These are phyloP conservation scores for Popillia japonica DNA, from an alignment of 1,140 invertebrate genomes.

Conservation along the genomic window DNA sequence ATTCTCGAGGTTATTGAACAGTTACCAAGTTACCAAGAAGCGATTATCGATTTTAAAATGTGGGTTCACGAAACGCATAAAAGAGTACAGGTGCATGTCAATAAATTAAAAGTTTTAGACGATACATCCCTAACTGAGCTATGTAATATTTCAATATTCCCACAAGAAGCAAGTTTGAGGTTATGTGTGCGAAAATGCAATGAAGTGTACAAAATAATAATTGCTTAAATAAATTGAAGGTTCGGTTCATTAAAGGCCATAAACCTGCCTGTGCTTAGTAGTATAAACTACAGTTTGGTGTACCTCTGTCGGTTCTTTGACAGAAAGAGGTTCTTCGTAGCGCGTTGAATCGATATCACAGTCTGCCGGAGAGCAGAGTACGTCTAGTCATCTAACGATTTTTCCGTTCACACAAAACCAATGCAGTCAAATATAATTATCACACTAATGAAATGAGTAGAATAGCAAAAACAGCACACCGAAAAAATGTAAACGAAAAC, in stretches of 20 bases:
- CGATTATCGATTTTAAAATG: conserved; percentile 31
- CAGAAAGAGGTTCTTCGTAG: conserved; percentile 9
- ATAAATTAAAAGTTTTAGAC: background rate
- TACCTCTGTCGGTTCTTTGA: conserved; percentile 3
- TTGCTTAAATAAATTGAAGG: background rate
- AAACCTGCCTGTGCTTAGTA: background rate
- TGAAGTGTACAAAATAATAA: background rate
- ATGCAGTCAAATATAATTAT: background rate
- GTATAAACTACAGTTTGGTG: background rate
- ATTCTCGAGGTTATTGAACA: background rate
- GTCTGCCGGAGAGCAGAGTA: background rate
- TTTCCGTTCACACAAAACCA: background rate
- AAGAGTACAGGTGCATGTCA: background rate
- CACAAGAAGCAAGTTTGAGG: conserved; percentile 15
- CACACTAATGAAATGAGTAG: conserved; percentile 6
- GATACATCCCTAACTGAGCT: too few relatives aligned
- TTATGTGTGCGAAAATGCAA: background rate
- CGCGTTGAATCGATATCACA: conserved; percentile 30
- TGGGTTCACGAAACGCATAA: background rate
- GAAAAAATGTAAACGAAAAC: conserved; percentile 16
- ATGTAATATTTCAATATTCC: too few relatives aligned
- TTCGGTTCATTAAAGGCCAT: background rate
- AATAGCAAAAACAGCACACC: conserved; percentile 1
- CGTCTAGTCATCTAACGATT: conserved; percentile 10
- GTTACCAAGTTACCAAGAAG: background rate